Evolutionary conservation across 2,797 vertebrate species (phyloP).

Genomic region (Pelodytes ibericus): DNA sequence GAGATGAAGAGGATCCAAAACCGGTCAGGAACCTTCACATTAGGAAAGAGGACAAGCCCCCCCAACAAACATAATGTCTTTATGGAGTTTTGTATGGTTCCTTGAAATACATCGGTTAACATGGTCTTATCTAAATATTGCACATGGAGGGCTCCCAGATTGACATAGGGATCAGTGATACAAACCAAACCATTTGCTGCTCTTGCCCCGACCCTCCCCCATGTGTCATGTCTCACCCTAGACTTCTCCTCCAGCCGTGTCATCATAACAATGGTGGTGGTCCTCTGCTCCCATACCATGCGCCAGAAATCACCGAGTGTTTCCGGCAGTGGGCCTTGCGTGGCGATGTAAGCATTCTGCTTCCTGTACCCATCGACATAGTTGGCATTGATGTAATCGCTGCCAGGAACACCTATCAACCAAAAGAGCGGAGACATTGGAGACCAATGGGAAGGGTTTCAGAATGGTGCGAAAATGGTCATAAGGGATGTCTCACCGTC

Average conservation of each 20-base stretch:
- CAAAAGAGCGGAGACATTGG: not conserved
- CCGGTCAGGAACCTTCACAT: too few relatives aligned
- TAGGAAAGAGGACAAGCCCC: too few relatives aligned
- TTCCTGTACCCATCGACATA: constrained; percentile 96
- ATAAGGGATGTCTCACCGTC: constrained; percentile 83
- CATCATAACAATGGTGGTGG: constrained; percentile 94
- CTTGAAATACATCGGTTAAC: too few relatives aligned
- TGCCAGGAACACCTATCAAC: constrained; percentile 83
- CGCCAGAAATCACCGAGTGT: constrained; percentile 97
- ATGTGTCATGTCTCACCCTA: constrained; percentile 75
- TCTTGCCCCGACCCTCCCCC: not conserved
- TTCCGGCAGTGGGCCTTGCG: constrained; percentile 91
- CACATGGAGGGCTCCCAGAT: too few relatives aligned
- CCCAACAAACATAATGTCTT: too few relatives aligned
- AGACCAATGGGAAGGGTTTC: not conserved
- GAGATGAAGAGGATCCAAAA: too few relatives aligned
- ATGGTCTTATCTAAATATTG: too few relatives aligned
- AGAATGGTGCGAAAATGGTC: too few relatives aligned
- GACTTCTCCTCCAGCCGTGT: constrained; percentile 94
- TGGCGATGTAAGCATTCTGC: constrained; percentile 96
- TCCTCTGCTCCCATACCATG: constrained; percentile 97
- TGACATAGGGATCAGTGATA: too few relatives aligned
- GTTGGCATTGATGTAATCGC: constrained; percentile 94
- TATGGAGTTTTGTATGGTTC: too few relatives aligned
- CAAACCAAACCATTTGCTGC: too few relatives aligned